Percentiles rank a stretch among this genome's conserved stretches.
Evolutionary conservation across 92 coral and sea anemone species (phyloP).

Genomic region (Virgularia gustaviana): DNA sequence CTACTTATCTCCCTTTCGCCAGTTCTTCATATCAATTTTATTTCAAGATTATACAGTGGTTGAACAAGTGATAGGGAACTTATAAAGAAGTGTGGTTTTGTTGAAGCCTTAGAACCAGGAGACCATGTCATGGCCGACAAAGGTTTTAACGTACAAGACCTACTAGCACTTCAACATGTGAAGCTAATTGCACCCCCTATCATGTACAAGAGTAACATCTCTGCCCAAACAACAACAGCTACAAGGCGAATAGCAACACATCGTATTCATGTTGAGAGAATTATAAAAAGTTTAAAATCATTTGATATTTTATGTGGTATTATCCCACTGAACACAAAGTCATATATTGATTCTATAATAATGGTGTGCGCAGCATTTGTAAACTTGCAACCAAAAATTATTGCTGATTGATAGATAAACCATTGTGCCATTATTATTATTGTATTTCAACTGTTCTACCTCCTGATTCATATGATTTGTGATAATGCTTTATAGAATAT

Average conservation of each 20-base stretch:
- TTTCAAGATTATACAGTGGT: constrained; percentile 57
- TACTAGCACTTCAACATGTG: constrained; percentile 38
- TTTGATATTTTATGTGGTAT: background rate
- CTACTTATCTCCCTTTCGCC: constrained; percentile 48
- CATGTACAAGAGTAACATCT: constrained; percentile 35
- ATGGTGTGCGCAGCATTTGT: constrained; percentile 22
- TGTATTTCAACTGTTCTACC: too few relatives aligned
- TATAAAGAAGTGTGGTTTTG: constrained; percentile 47
- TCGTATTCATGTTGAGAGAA: constrained; percentile 15
- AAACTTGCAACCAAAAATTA: constrained; percentile 19
- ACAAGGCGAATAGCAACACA: constrained; percentile 44
- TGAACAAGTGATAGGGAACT: constrained; percentile 57
- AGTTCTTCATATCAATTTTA: constrained; percentile 54
- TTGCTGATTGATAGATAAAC: background rate
- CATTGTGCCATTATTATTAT: too few relatives aligned
- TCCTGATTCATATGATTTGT: too few relatives aligned
- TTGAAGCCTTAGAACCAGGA: constrained; percentile 44
- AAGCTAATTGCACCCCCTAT: constrained; percentile 54
- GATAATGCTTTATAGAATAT: background rate
- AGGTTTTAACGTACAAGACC: constrained; percentile 48
- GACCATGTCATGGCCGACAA: constrained; percentile 56
- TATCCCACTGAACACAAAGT: constrained; percentile 2
- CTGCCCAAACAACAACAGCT: constrained; percentile 39
- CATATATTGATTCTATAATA: constrained; percentile 14
- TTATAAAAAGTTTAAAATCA: constrained; percentile 9